A percentile compares a stretch with the other conserved stretches of the same genome.
These are phyloP conservation scores for Sinhomidia bicolor DNA, from an alignment of 2,888 invertebrate genomes.

Conservation along the genomic window DNA sequence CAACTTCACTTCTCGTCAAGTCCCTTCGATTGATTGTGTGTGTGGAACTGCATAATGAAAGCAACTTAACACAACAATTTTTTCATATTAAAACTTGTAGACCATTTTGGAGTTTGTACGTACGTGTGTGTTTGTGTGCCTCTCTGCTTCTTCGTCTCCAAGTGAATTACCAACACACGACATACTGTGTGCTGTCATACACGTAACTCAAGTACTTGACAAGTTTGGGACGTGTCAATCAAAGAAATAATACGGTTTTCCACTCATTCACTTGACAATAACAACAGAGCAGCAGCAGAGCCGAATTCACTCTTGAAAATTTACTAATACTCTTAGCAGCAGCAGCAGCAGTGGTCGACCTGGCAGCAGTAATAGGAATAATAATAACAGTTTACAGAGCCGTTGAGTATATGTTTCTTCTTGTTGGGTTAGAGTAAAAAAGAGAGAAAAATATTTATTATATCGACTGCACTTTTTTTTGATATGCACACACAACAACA, in stretches of 20 bases:
- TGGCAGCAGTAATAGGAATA: neutral
- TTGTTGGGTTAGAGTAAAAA: neutral
- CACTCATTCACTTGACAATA: constrained; percentile 32
- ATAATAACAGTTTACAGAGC: constrained; percentile 50
- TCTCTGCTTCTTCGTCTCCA: too few species aligned
- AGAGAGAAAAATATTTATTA: constrained; percentile 7
- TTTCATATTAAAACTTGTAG: neutral
- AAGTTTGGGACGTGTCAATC: constrained; percentile 74
- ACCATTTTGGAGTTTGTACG: neutral
- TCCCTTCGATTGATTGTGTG: neutral
- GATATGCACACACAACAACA: too few species aligned
- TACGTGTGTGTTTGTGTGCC: neutral
- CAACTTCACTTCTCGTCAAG: neutral
- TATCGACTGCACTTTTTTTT: constrained; percentile 47
- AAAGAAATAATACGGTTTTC: constrained; percentile 70
- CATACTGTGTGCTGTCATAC: constrained; percentile 34
- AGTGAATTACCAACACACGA: constrained; percentile 9
- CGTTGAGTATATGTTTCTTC: constrained; percentile 35
- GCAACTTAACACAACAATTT: neutral
- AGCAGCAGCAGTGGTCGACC: constrained; percentile 28
- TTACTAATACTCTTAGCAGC: constrained; percentile 42
- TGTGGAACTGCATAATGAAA: constrained; percentile 9
- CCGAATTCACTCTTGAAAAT: constrained; percentile 58
- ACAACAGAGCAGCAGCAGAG: constrained; percentile 5
- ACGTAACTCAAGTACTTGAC: constrained; percentile 68